Base-by-base conservation (phyloP, 2,797 vertebrate genomes). In the Rhincodon typus region DNA sequence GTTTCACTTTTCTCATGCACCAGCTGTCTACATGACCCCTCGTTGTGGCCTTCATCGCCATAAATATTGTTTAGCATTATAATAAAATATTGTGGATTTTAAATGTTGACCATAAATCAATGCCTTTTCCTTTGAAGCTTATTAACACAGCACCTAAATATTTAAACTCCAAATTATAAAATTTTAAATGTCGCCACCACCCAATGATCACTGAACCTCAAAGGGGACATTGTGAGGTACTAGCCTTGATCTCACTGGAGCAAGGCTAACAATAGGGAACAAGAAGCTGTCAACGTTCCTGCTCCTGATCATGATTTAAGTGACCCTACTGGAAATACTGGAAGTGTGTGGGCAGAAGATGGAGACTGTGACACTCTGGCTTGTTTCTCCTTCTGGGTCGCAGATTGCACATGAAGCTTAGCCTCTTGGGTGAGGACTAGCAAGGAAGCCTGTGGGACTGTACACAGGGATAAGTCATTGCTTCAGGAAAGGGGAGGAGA, bases 401-500 rank as follows among this genome's bases (percentile, higher is more conserved):
- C 19, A 67, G 17, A 93, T 25, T 38, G 66, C 25, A 69, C 4
- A 6, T 93, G 66, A 93, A 38, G 38, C 38, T 38, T 66, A 38
- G 34, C 34, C 34, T 38, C 57, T 91, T 91, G 57, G 57, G 50
- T 93, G n/a, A 93, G n/a, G 62, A 38, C 19, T 17, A 67, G 90
- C 34, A 67, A 38, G n/a, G 90, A 7, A 93, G 62, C 62, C n/a
- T 17, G 19, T 69, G 62, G 66, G 69, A 69, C 38, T 10, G 90
- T 93, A 38, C 19, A n/a, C n/a, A 38, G 25, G 34, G 69, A 17
- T 69, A 42, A 69, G 42, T 42, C 25, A n/a, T 69, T 67, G 90
- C 90, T 93, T 93, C 66, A 93, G 90, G 90, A 93, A 93, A 93
- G 62, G 62, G 42, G 90, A 93, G n/a, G n/a, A 42, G 67, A 69